Conservation (phyloP, 2,888 invertebrate genomes). For the Oegoconia quadripuncta region DNA sequence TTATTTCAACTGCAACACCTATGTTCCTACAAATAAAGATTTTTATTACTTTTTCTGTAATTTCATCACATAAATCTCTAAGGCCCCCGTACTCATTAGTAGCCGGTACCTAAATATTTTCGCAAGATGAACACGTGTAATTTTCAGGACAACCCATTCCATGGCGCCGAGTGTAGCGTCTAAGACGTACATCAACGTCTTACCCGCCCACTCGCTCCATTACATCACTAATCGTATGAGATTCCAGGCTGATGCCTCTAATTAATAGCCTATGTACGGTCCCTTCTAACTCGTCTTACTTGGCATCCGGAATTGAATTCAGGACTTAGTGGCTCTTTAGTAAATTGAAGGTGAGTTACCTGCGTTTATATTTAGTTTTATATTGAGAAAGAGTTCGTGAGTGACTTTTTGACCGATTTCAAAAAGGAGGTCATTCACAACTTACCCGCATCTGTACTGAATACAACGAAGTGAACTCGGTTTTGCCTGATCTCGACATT, state of each 20-base stretch:
- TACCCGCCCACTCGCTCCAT: slow-evolving; percentile 48
- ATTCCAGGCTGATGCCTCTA: slow-evolving; percentile 62
- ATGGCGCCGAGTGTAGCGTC: slow-evolving; percentile 11
- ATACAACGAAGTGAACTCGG: too few relatives aligned
- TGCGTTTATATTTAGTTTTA: not conserved
- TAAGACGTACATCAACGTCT: slow-evolving; percentile 54
- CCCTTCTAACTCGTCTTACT: slow-evolving; percentile 38
- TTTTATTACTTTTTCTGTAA: too few relatives aligned
- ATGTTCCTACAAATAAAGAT: too few relatives aligned
- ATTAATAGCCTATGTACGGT: slow-evolving; percentile 55
- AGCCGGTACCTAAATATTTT: too few relatives aligned
- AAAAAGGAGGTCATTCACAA: not conserved
- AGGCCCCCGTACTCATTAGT: too few relatives aligned
- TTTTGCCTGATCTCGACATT: too few relatives aligned
- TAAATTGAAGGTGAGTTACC: not conserved
- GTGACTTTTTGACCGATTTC: not conserved
- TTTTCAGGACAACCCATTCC: slow-evolving; percentile 1
- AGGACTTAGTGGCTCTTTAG: slow-evolving; percentile 6
- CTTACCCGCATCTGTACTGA: too few relatives aligned
- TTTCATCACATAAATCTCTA: too few relatives aligned
- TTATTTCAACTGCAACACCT: too few relatives aligned
- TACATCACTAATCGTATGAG: slow-evolving; percentile 67
- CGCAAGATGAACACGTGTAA: not conserved
- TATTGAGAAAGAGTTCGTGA: too few relatives aligned
- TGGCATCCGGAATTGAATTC: slow-evolving; percentile 33